Conservation (phyloP, 2,888 invertebrate species). For the Marasmarcha lunaedactyla region DNA sequence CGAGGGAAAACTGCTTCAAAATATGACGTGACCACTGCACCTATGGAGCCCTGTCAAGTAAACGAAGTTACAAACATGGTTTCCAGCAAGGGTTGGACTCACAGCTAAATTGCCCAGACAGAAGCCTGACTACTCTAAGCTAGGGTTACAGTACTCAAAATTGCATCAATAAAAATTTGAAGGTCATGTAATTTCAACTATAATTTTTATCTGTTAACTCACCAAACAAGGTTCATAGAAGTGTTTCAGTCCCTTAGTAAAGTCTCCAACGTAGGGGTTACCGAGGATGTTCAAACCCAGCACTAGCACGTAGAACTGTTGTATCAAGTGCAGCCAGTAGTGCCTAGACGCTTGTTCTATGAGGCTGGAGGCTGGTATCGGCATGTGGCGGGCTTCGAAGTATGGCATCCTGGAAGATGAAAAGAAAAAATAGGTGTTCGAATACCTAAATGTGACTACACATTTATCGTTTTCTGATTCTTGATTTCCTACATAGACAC, state of each 20-base stretch:
- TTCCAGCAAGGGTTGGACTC: no score
- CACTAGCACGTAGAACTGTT: constrained; percentile 85
- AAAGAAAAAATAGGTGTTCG: not conserved
- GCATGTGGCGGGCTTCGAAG: constrained; percentile 72
- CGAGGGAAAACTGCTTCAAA: no score
- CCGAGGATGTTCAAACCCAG: constrained; percentile 83
- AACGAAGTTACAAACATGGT: no score
- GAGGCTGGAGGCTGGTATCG: constrained; percentile 58
- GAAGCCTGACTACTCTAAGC: no score
- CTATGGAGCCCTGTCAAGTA: not conserved
- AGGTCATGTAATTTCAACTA: no score
- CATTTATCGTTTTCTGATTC: constrained; percentile 1
- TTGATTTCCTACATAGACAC: no score
- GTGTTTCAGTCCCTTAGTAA: constrained; percentile 70
- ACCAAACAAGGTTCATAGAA: constrained; percentile 75
- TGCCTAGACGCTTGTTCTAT: constrained; percentile 71
- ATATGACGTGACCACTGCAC: not conserved
- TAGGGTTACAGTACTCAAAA: no score
- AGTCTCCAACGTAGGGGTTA: constrained; percentile 79
- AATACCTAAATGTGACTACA: no score
- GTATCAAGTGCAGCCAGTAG: constrained; percentile 78
- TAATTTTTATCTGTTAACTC: no score
- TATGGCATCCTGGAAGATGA: constrained; percentile 72
- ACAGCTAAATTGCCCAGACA: no score
- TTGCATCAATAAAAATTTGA: no score